phyloP scores from a whole-genome alignment of 2,113 vertebrate genomes.

The Gulo gulo region DNA sequence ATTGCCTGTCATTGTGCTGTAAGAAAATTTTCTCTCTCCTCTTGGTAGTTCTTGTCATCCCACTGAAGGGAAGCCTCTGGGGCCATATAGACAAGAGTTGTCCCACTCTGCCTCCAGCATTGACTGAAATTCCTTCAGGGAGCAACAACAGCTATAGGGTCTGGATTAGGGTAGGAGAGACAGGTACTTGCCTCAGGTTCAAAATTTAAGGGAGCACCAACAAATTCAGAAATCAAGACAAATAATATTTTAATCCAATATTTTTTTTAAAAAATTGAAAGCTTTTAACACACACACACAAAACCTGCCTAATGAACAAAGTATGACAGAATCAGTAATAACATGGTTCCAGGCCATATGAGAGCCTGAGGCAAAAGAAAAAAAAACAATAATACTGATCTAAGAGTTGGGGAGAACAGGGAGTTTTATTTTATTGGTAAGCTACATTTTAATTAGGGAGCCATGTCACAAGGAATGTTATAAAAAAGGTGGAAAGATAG shows the following conservation, averaged over 20 bases:
- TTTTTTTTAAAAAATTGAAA: background rate
- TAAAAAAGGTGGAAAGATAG: background rate
- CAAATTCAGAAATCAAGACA: background rate
- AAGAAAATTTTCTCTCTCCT: background rate
- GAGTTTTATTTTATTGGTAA: background rate
- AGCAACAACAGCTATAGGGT: background rate
- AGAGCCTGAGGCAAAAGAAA: background rate
- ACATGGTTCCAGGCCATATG: background rate
- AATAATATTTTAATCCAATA: background rate
- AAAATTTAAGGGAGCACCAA: background rate
- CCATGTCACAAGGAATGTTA: background rate
- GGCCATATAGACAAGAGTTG: background rate
- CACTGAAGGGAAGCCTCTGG: background rate
- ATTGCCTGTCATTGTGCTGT: background rate
- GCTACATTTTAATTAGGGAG: constrained; percentile 5
- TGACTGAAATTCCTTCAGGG: background rate
- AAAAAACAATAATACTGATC: background rate
- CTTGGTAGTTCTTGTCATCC: background rate
- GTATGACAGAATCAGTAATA: background rate
- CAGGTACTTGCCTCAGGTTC: background rate
- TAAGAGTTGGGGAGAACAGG: background rate
- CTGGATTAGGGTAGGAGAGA: background rate
- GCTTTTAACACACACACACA: background rate
- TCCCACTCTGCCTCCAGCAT: background rate
- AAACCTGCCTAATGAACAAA: background rate